These are phyloP conservation scores for Silvanus unidentatus DNA, from an alignment of 2,888 invertebrate species.

Conservation along the genomic window DNA sequence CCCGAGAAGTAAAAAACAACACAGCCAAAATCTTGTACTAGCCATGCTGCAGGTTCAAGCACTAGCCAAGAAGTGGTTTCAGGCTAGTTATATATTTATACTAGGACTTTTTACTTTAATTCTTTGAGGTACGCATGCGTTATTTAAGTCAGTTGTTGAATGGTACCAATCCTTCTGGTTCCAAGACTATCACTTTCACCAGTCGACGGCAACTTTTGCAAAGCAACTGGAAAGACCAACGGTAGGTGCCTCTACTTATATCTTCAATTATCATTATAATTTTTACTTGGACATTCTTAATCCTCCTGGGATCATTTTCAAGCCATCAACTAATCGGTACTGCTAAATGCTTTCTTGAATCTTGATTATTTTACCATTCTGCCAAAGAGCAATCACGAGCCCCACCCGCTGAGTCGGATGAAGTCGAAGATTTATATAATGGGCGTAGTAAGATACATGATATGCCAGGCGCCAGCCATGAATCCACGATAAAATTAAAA, in stretches of 20 bases:
- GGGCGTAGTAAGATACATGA: too few relatives aligned
- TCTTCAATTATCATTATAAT: conserved; percentile 18
- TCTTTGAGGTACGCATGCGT: conserved; percentile 41
- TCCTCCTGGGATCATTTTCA: neutral
- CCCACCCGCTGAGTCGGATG: too few relatives aligned
- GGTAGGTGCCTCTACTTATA: conserved; percentile 45
- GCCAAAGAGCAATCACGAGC: too few relatives aligned
- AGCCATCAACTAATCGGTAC: too few relatives aligned
- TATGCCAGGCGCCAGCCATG: too few relatives aligned
- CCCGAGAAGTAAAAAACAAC: conserved; percentile 42
- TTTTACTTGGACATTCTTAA: neutral
- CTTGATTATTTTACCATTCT: too few relatives aligned
- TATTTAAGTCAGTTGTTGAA: neutral
- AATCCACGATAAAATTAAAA: too few relatives aligned
- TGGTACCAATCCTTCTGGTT: conserved; percentile 22
- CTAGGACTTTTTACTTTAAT: conserved; percentile 28
- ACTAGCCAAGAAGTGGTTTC: conserved; percentile 46
- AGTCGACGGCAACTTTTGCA: conserved; percentile 23
- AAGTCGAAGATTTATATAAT: too few relatives aligned
- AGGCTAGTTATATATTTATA: conserved; percentile 48
- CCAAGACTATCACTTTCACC: conserved; percentile 39
- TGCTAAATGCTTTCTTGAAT: too few relatives aligned
- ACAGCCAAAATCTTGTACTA: conserved; percentile 46
- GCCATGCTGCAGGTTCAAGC: conserved; percentile 45
- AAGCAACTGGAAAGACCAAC: conserved; percentile 34